phyloP scores from a whole-genome alignment of 2,113 vertebrate species.

The Pseudopodoces humilis region DNA sequence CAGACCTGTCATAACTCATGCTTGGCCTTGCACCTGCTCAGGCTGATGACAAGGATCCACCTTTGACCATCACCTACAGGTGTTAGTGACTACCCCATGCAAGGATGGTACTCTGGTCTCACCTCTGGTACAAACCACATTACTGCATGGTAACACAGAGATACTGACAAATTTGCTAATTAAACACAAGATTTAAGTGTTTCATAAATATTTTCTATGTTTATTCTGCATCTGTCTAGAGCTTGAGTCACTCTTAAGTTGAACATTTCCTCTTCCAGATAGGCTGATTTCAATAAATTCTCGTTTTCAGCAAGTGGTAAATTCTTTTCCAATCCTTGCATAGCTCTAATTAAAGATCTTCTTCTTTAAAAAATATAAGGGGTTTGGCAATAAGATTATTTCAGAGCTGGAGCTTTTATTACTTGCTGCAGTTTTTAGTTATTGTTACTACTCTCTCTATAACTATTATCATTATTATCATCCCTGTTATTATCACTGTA shows the following conservation, averaged over 20 bases:
- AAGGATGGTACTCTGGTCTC: accelerated
- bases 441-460: not conserved
- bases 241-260: not conserved
- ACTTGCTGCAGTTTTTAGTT: not conserved
- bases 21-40: not conserved
- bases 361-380: not conserved
- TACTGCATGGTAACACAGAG: not conserved
- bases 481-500: not conserved
- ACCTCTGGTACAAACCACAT: not conserved
- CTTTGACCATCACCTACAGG: not conserved
- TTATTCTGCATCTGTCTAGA: not conserved
- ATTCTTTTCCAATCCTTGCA: not conserved
- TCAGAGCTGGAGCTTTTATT: not conserved
- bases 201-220: not conserved
- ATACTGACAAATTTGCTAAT: not conserved
- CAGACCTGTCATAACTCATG: not conserved
- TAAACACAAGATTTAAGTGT: not conserved
- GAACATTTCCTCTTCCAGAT: not conserved
- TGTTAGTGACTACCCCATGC: too few relatives aligned
- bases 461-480: not conserved
- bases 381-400: not conserved
- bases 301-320: not conserved
- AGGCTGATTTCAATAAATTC: not conserved
- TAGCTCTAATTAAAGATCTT: not conserved
- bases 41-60: not conserved